phyloP scores from a whole-genome alignment of 2,888 invertebrate genomes.

The Dilophus febrilis region DNA sequence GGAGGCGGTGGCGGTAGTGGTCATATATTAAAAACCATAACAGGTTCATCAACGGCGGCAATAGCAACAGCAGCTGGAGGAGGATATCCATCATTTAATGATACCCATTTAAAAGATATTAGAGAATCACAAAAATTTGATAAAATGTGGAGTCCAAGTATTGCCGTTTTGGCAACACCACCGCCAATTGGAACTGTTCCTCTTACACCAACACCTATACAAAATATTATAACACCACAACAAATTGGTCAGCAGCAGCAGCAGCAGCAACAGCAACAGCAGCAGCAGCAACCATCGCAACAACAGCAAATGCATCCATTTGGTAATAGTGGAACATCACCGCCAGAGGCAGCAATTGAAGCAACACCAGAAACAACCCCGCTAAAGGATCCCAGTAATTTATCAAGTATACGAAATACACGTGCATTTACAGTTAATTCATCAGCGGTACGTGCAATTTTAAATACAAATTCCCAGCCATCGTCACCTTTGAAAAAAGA shows the following conservation, averaged over 20 bases:
- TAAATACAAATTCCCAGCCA: constrained; percentile 39
- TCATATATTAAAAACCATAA: too few relatives aligned
- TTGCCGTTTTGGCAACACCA: constrained; percentile 23
- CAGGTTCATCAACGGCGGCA: not conserved
- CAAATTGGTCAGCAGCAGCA: too few relatives aligned
- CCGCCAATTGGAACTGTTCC: constrained; percentile 33
- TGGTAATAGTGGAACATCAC: constrained; percentile 44
- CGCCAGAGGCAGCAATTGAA: constrained; percentile 76
- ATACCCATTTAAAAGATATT: constrained; percentile 3
- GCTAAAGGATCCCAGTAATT: constrained; percentile 46
- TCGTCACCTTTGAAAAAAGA: constrained; percentile 53
- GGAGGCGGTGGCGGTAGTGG: too few relatives aligned
- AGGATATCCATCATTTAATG: not conserved
- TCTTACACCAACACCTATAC: constrained; percentile 32
- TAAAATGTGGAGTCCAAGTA: constrained; percentile 27
- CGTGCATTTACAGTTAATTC: constrained; percentile 39
- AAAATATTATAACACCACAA: constrained; percentile 30
- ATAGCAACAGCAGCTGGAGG: not conserved
- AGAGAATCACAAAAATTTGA: constrained; percentile 6
- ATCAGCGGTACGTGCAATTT: constrained; percentile 47
- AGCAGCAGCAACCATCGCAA: constrained; percentile 7
- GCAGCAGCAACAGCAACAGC: constrained; percentile 24
- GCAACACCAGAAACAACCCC: constrained; percentile 82
- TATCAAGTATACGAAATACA: constrained; percentile 15
- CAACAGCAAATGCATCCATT: constrained; percentile 15